A percentile compares a stretch with the other conserved stretches of the same genome.
phyloP scores from a whole-genome alignment of 2,113 vertebrate genomes.

The Forbesichthys papilliferus region DNA sequence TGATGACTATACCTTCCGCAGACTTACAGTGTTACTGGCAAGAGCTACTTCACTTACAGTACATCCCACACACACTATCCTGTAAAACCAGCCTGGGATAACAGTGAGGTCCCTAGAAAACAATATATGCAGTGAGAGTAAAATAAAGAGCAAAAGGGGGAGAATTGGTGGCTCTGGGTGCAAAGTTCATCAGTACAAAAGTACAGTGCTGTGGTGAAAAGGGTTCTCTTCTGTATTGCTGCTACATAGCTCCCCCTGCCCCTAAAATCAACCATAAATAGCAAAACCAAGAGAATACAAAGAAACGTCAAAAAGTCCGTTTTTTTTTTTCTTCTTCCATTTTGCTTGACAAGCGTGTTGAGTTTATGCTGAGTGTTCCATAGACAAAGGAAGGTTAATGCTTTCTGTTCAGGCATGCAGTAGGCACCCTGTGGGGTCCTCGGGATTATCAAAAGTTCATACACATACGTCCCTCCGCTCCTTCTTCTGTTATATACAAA shows the following conservation, averaged over 20 bases:
- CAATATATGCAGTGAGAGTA: slow-evolving; percentile 50
- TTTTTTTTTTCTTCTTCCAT: slow-evolving; percentile 36
- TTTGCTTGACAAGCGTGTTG: slow-evolving; percentile 71
- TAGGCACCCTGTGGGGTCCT: slow-evolving; percentile 87
- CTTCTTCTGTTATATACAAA: slow-evolving; percentile 82
- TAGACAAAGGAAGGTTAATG: slow-evolving; percentile 82
- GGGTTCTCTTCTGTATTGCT: slow-evolving; percentile 77
- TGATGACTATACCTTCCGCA: slow-evolving; percentile 48
- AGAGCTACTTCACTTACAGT: slow-evolving; percentile 23
- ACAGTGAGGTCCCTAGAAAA: slow-evolving; percentile 65
- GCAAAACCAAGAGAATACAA: slow-evolving; percentile 54
- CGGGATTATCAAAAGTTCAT: slow-evolving; percentile 82
- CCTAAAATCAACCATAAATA: slow-evolving; percentile 54
- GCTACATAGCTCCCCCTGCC: slow-evolving; percentile 75
- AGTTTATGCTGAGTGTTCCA: slow-evolving; percentile 69
- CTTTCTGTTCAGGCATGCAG: slow-evolving; percentile 86
- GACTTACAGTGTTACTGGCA: slow-evolving; percentile 26
- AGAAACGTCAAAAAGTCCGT: slow-evolving; percentile 44
- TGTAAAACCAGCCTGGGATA: slow-evolving; percentile 40
- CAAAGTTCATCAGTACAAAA: slow-evolving; percentile 76
- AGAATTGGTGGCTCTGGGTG: slow-evolving; percentile 75
- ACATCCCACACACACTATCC: slow-evolving; percentile 28
- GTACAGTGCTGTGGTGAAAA: slow-evolving; percentile 79
- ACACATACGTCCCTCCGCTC: slow-evolving; percentile 73
- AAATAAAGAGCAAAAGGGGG: slow-evolving; percentile 50